A percentile compares a stretch with the other conserved stretches of the same genome.
phyloP scores from a whole-genome alignment of 2,797 vertebrate species.

The Labeo calbasu region DNA sequence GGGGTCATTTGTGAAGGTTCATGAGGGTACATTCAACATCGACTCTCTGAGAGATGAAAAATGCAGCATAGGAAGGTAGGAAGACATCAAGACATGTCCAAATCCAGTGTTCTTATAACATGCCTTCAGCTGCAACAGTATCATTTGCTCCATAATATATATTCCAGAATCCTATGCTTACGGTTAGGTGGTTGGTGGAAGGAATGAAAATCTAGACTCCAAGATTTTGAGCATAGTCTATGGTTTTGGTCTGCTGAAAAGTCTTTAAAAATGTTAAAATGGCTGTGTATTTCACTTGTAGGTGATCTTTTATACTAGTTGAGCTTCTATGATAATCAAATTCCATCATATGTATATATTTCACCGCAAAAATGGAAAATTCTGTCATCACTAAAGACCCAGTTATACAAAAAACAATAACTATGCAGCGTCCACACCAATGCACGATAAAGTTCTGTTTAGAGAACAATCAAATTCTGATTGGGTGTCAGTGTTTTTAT shows the following conservation, averaged over 20 bases:
- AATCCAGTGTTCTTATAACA: neutral
- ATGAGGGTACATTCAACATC: neutral
- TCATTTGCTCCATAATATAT: constrained; percentile 12
- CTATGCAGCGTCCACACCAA: neutral
- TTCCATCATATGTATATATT: neutral
- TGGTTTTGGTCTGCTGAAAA: neutral
- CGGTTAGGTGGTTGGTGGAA: neutral
- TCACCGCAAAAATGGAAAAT: too few species aligned
- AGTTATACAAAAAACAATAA: neutral
- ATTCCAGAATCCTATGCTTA: neutral
- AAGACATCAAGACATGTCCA: neutral
- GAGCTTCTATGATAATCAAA: neutral
- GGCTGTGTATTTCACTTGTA: neutral
- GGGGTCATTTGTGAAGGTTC: neutral
- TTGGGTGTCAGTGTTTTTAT: neutral
- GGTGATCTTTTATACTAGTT: neutral
- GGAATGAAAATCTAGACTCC: neutral
- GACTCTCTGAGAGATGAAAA: neutral
- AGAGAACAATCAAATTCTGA: neutral
- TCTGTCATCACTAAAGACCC: too few species aligned
- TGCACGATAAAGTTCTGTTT: neutral
- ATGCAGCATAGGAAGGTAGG: constrained; percentile 6
- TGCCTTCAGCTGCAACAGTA: neutral
- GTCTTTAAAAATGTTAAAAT: neutral
- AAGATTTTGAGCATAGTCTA: neutral